Conservation (phyloP, 2,113 vertebrate species). For the Pica pica region DNA sequence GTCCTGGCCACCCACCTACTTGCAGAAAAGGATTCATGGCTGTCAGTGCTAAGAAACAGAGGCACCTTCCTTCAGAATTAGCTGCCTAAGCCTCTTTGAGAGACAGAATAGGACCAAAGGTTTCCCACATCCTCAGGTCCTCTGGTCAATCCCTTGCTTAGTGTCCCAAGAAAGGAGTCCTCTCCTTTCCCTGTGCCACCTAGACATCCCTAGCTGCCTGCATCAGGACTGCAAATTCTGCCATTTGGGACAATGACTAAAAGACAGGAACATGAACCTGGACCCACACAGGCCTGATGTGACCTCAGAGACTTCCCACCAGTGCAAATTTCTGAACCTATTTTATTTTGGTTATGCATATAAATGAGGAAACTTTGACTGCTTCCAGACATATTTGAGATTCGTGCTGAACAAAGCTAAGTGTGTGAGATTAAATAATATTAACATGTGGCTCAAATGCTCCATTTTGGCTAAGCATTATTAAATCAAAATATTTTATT, state of each 20-base stretch:
- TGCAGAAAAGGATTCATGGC: background rate
- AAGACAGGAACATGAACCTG: fast-evolving
- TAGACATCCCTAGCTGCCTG: background rate
- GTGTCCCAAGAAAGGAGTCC: background rate
- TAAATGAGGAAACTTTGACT: background rate
- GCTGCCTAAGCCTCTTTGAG: background rate
- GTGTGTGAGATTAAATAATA: background rate
- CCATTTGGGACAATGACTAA: background rate
- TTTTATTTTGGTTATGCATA: background rate
- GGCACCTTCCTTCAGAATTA: background rate
- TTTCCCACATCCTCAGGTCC: background rate
- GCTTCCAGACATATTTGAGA: background rate
- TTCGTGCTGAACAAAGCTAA: background rate
- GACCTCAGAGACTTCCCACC: background rate
- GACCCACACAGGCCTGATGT: fast-evolving
- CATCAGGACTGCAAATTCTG: background rate
- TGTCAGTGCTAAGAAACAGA: background rate
- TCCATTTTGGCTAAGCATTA: background rate
- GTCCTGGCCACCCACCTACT: background rate
- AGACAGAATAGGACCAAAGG: background rate
- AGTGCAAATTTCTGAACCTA: background rate
- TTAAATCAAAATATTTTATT: background rate
- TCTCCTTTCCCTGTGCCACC: background rate
- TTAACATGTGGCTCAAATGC: background rate
- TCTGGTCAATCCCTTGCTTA: background rate